Conservation (phyloP, 2,797 vertebrate genomes). For the Triplophysa bombifrons region DNA sequence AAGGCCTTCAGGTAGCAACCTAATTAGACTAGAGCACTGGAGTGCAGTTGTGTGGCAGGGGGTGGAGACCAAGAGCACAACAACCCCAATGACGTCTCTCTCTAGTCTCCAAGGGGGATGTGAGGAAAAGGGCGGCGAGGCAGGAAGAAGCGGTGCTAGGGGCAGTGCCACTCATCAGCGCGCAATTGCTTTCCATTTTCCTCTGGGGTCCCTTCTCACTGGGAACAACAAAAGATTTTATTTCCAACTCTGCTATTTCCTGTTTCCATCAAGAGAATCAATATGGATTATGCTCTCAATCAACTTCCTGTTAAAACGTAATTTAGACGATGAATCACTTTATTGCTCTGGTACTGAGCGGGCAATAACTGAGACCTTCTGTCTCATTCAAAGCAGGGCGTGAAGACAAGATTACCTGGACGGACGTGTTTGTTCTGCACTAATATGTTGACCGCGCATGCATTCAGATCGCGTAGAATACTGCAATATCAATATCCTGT, state of each 20-base stretch:
- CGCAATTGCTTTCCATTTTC: constrained; percentile 75
- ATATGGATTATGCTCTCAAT: constrained; percentile 81
- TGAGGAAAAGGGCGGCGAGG: constrained; percentile 61
- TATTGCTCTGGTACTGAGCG: constrained; percentile 75
- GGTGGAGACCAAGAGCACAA: constrained; percentile 70
- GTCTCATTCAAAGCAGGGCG: constrained; percentile 66
- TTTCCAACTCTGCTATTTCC: constrained; percentile 83
- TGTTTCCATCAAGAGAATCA: constrained; percentile 83
- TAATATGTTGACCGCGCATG: constrained; percentile 65
- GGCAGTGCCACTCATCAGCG: constrained; percentile 78
- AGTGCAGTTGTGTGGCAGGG: constrained; percentile 74
- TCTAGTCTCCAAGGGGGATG: constrained; percentile 77
- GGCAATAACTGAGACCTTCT: constrained; percentile 67
- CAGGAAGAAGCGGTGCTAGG: constrained; percentile 59
- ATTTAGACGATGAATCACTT: constrained; percentile 80
- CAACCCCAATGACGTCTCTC: constrained; percentile 83
- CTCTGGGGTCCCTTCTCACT: constrained; percentile 76
- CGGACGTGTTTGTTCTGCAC: constrained; percentile 65
- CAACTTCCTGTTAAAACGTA: constrained; percentile 80
- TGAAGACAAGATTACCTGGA: constrained; percentile 70
- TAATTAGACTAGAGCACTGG: constrained; percentile 63
- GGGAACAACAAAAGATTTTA: constrained; percentile 81
- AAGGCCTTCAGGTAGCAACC: constrained; percentile 32
- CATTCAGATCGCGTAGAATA: constrained; percentile 59
- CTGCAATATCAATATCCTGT: constrained; percentile 56